Percentiles rank a stretch among this genome's conserved stretches.
phyloP scores from a whole-genome alignment of 2,888 invertebrate species.

The Tetranychus piercei region DNA sequence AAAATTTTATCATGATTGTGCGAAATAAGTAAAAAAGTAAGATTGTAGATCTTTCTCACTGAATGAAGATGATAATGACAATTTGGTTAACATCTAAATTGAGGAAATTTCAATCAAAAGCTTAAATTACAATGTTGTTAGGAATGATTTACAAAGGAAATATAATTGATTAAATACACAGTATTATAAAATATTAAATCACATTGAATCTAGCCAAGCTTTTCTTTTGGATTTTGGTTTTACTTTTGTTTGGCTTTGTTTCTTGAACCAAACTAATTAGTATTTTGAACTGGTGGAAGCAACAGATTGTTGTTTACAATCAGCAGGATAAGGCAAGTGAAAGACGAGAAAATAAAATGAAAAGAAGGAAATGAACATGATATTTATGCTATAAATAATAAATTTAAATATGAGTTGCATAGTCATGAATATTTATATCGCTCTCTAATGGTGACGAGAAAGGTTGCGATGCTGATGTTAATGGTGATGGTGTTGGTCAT shows the following conservation, averaged over 20 bases:
- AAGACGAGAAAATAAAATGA: neutral
- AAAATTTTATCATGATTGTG: no score
- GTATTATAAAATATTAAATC: neutral
- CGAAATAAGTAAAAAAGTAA: no score
- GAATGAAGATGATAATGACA: neutral
- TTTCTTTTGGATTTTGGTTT: neutral
- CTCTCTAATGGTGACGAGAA: no score
- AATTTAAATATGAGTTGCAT: no score
- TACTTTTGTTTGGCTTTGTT: neutral
- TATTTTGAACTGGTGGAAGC: neutral
- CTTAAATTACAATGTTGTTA: neutral
- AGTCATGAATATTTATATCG: no score
- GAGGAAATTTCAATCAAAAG: neutral
- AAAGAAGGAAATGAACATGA: neutral
- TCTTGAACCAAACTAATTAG: neutral
- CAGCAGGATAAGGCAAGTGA: no score
- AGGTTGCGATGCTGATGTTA: no score
- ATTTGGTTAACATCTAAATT: neutral
- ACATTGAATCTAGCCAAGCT: neutral
- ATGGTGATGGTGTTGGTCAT: no score
- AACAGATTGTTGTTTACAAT: neutral
- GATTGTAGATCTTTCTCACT: neutral
- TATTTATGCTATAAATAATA: neutral
- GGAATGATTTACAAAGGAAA: neutral
- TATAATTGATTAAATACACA: neutral